Evolutionary conservation across 2,113 vertebrate species (phyloP).

Genomic region (Stercorarius parasiticus): DNA sequence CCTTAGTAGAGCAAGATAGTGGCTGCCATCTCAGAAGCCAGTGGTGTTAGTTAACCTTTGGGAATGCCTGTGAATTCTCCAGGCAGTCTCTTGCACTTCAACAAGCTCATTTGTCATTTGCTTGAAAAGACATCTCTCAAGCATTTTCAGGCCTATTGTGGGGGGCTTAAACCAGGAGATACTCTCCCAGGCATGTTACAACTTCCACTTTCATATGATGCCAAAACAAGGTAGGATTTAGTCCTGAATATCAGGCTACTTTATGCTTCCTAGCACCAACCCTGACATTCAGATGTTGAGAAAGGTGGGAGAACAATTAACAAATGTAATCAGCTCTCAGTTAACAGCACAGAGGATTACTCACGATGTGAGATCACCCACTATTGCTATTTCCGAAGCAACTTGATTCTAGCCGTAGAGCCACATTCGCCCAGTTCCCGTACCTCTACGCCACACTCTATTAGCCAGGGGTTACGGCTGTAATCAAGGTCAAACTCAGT

Average conservation of each 20-base stretch:
- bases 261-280: neutral
- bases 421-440: neutral
- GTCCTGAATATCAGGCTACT: neutral
- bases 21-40: neutral
- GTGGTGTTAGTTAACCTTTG: neutral
- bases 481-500: neutral
- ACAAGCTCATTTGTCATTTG: neutral
- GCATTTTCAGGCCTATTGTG: neutral
- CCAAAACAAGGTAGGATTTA: neutral
- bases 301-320: neutral
- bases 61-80: neutral
- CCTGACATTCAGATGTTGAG: neutral
- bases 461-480: neutral
- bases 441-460: neutral
- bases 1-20: neutral
- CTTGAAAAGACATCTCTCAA: neutral
- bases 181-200: neutral
- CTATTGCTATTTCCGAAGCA: neutral
- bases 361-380: neutral
- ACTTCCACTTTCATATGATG: neutral
- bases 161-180: neutral
- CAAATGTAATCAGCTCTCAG: neutral
- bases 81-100: neutral
- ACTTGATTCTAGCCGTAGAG: neutral
- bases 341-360: neutral